These are phyloP conservation scores for Cacoxenus indagator DNA, from an alignment of 2,888 invertebrate genomes.

Conservation along the genomic window DNA sequence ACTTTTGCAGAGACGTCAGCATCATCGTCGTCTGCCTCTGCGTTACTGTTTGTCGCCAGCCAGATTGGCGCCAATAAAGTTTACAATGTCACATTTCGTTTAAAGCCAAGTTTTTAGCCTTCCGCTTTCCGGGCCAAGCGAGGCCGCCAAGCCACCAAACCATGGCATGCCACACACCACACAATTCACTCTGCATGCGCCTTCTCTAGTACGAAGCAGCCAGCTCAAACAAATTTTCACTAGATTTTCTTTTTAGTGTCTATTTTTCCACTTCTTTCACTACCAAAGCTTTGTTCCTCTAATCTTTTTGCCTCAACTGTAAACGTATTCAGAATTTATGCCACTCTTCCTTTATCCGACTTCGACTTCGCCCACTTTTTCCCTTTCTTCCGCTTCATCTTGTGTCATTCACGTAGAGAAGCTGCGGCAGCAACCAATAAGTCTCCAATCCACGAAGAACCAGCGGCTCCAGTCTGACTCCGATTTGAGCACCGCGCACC, in stretches of 20 bases:
- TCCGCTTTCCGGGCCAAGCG: slow-evolving; percentile 1
- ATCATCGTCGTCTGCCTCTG: background rate
- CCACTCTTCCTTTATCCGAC: slow-evolving; percentile 26
- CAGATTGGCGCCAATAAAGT: slow-evolving; percentile 63
- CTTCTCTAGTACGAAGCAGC: too few species aligned
- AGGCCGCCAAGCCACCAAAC: slow-evolving; percentile 22
- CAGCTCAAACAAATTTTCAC: too few species aligned
- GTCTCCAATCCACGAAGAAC: background rate
- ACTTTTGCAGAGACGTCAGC: background rate
- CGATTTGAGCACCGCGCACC: background rate
- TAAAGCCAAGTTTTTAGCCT: slow-evolving; percentile 59
- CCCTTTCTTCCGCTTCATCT: slow-evolving; percentile 48
- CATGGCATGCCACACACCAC: slow-evolving; percentile 63
- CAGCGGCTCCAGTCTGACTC: background rate
- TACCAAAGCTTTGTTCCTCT: background rate
- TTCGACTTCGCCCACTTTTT: too few species aligned
- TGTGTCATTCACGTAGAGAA: slow-evolving; percentile 31
- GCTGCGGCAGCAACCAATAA: slow-evolving; percentile 16
- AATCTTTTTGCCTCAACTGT: slow-evolving; percentile 22
- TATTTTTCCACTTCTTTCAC: background rate
- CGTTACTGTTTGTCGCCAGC: slow-evolving; percentile 6
- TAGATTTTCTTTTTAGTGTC: slow-evolving; percentile 30
- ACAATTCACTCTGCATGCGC: slow-evolving; percentile 56
- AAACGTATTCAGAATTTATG: slow-evolving; percentile 60
- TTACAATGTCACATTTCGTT: slow-evolving; percentile 63